Conservation (phyloP, 2,113 vertebrate species). For the Rhombomys opimus region DNA sequence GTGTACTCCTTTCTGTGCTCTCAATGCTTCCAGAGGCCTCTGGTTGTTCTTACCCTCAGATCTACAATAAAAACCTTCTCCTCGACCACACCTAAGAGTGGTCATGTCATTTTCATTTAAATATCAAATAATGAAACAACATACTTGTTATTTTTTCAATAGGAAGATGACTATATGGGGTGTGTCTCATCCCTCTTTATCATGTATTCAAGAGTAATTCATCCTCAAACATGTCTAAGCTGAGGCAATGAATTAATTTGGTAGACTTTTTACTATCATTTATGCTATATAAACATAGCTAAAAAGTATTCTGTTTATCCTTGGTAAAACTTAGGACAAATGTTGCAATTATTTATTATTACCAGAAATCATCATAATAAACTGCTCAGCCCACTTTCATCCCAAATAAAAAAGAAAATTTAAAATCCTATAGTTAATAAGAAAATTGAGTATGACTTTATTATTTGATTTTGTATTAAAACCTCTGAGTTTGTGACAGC, state of each 20-base stretch:
- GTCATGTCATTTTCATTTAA: background rate
- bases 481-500: background rate
- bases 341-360: slow-evolving; percentile 24
- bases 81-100: background rate
- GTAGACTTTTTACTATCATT: slow-evolving; percentile 38
- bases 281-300: slow-evolving; percentile 24
- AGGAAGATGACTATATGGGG: background rate
- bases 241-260: slow-evolving; percentile 35
- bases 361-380: slow-evolving; percentile 25
- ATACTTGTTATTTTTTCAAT: slow-evolving; percentile 47
- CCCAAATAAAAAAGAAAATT: slow-evolving; percentile 14
- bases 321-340: slow-evolving; percentile 45
- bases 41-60: background rate
- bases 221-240: background rate
- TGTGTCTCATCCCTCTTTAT: background rate
- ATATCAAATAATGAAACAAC: background rate
- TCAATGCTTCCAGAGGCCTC: background rate
- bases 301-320: slow-evolving; percentile 31
- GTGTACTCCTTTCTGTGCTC: background rate
- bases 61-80: background rate
- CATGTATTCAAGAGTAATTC: slow-evolving; percentile 30
- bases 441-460: slow-evolving; percentile 44
- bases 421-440: slow-evolving; percentile 23
- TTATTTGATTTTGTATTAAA: background rate
- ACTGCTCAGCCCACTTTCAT: background rate